Conservation (phyloP, 53 echinoderm and acorn worm genomes). For the Mesocentrotus franciscanus region DNA sequence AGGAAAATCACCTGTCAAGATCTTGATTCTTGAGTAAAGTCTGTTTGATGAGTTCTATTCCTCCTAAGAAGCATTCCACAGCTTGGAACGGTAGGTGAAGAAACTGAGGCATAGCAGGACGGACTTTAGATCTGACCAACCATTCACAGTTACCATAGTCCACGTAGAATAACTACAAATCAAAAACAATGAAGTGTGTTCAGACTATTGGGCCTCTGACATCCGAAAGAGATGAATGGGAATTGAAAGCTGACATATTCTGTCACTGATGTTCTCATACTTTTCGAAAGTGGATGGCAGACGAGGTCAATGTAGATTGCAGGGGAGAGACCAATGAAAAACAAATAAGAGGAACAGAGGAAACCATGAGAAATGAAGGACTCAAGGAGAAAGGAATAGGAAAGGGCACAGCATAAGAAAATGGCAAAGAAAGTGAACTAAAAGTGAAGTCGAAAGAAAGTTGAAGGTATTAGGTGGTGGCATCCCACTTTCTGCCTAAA, state of each 20-base stretch:
- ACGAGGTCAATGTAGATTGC: no score
- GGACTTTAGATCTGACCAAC: conserved; percentile 68
- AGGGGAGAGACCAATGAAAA: no score
- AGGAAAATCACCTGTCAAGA: not conserved
- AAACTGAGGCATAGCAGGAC: conserved; percentile 82
- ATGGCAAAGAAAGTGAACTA: not conserved
- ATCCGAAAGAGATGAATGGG: not conserved
- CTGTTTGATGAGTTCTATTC: conserved; percentile 57
- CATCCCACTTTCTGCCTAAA: no score
- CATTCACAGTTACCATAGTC: conserved; percentile 94
- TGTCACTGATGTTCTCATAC: no score
- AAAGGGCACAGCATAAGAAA: not conserved
- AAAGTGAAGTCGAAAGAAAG: not conserved
- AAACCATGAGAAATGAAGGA: no score
- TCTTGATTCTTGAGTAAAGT: conserved; percentile 59
- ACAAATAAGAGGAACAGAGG: no score
- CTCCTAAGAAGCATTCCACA: conserved; percentile 85
- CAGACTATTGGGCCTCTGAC: not conserved
- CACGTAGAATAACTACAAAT: conserved; percentile 85
- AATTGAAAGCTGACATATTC: not conserved
- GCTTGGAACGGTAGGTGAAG: conserved; percentile 94
- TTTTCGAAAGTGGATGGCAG: no score
- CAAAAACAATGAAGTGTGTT: not conserved
- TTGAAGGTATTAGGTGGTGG: no score
- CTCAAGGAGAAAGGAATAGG: no score